A percentile compares a stretch with the other conserved stretches of the same genome.
phyloP scores from a whole-genome alignment of 2,113 vertebrate species.

The Prolemur simus region DNA sequence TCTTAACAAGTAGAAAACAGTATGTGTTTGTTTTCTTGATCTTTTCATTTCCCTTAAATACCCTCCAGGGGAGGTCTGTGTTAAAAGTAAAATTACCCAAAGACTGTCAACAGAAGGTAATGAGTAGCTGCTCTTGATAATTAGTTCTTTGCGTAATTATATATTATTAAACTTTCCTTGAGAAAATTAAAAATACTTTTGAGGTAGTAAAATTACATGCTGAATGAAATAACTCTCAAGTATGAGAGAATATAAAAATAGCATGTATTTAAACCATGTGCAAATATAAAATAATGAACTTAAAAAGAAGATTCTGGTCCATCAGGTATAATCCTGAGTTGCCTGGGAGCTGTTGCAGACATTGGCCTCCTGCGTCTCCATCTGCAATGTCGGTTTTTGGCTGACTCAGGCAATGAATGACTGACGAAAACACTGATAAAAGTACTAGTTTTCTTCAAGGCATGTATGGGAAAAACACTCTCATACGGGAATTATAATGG shows the following conservation, averaged over 20 bases:
- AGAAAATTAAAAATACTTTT: conserved; percentile 64
- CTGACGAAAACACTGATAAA: not conserved
- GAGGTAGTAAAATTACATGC: conserved; percentile 55
- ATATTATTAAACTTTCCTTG: conserved; percentile 61
- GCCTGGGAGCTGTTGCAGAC: not conserved
- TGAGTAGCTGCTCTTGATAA: conserved; percentile 58
- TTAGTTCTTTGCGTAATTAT: conserved; percentile 67
- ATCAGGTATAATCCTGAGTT: not conserved
- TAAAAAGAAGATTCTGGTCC: not conserved
- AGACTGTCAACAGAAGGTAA: conserved; percentile 64
- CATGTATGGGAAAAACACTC: not conserved
- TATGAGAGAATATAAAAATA: conserved; percentile 27
- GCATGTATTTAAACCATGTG: not conserved
- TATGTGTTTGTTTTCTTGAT: conserved; percentile 46
- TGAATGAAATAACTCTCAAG: conserved; percentile 38
- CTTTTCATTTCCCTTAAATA: conserved; percentile 40
- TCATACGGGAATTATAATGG: not conserved
- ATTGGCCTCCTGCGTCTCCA: not conserved
- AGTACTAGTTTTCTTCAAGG: not conserved
- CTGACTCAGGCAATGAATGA: not conserved
- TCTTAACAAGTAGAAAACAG: conserved; percentile 19
- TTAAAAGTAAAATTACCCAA: conserved; percentile 56
- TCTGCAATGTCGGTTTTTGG: not conserved
- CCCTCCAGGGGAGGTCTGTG: conserved; percentile 26
- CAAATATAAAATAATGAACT: conserved; percentile 1